These are phyloP conservation scores for Dryoscopus gambensis DNA, from an alignment of 2,113 vertebrate species.

Conservation along the genomic window DNA sequence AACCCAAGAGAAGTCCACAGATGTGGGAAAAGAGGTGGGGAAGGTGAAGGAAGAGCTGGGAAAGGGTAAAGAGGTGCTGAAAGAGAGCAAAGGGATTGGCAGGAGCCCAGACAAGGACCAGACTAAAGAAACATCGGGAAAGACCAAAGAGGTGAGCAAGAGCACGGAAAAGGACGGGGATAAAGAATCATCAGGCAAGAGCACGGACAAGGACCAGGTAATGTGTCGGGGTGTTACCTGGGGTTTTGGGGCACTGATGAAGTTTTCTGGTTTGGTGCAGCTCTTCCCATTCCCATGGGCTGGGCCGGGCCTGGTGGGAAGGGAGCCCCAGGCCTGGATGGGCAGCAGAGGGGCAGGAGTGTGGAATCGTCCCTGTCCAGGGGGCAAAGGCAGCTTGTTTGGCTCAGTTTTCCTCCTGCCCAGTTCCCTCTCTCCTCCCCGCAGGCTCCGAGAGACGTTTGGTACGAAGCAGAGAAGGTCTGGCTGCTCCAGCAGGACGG, in stretches of 20 bases:
- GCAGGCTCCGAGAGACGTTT: slow-evolving; percentile 73
- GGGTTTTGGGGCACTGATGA: background rate
- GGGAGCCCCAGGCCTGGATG: rapidly evolving
- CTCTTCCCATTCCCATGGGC: rapidly evolving
- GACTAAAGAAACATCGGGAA: background rate
- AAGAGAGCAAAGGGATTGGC: background rate
- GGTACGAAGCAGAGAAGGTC: slow-evolving; percentile 89
- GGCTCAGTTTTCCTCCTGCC: background rate
- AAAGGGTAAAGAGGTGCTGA: background rate
- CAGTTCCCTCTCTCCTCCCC: background rate
- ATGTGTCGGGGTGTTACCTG: rapidly evolving
- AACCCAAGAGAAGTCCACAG: background rate
- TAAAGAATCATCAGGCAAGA: background rate
- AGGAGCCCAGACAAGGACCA: background rate
- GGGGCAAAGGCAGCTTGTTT: background rate
- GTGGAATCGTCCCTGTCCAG: rapidly evolving
- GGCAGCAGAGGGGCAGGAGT: background rate
- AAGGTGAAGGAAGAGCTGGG: background rate
- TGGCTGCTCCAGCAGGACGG: slow-evolving; percentile 87
- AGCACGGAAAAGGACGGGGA: slow-evolving; percentile 14
- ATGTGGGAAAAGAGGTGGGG: slow-evolving; percentile 40
- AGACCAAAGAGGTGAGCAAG: background rate
- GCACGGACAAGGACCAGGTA: slow-evolving; percentile 45
- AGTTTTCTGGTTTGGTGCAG: background rate
- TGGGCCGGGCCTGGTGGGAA: background rate